Conservation (phyloP, 2,888 invertebrate genomes). For the Meteorus colon region DNA sequence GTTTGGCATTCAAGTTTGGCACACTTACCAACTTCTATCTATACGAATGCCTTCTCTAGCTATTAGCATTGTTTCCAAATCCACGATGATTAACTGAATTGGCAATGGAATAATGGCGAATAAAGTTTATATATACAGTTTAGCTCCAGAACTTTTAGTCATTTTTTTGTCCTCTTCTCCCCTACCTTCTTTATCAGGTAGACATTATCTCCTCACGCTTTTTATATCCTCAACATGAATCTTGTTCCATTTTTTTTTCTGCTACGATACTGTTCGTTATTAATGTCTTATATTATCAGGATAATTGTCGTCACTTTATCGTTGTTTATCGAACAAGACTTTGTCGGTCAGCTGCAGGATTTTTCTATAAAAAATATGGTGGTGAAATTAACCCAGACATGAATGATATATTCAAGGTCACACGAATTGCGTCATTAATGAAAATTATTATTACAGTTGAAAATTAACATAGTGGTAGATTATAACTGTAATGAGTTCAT, state of each 20-base stretch:
- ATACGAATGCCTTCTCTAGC: not conserved
- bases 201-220: not conserved
- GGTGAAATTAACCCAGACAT: no score
- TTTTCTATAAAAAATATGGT: no score
- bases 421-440: no score
- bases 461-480: no score
- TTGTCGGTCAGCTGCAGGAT: not conserved
- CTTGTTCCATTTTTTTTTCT: not conserved
- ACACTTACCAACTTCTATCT: not conserved
- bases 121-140: not conserved
- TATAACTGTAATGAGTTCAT: no score
- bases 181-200: not conserved
- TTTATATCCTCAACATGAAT: not conserved
- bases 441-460: no score
- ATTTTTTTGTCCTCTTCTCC: not conserved
- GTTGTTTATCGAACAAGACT: not conserved
- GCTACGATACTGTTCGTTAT: not conserved
- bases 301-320: slow-evolving; percentile 4
- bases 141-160: not conserved
- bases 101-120: not conserved
- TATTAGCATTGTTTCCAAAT: not conserved
- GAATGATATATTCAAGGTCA: no score
- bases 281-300: not conserved
- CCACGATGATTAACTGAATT: not conserved
- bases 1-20: not conserved